Evolutionary conservation across 2,888 invertebrate genomes (phyloP).

Genomic region (Strigamia transsilvanica): DNA sequence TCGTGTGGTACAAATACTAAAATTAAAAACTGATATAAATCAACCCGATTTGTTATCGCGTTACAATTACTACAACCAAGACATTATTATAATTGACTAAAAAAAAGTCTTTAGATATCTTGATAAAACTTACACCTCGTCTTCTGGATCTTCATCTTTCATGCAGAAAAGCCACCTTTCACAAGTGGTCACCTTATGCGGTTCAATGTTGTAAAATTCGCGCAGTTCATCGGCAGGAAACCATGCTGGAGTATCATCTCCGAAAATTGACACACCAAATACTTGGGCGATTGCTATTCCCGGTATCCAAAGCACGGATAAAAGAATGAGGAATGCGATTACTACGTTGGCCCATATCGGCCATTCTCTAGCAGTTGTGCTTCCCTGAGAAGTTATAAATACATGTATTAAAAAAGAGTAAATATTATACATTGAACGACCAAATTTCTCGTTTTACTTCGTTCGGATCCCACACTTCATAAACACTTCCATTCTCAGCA

Average conservation of each 20-base stretch:
- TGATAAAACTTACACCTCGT: constrained; percentile 40
- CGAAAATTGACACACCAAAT: constrained; percentile 80
- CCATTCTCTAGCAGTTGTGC: constrained; percentile 82
- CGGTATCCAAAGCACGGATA: constrained; percentile 89
- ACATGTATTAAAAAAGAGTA: neutral
- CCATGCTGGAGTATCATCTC: constrained; percentile 91
- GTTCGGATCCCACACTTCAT: constrained; percentile 76
- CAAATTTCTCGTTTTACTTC: constrained; percentile 55
- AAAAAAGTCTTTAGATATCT: neutral
- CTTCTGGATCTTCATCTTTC: constrained; percentile 51
- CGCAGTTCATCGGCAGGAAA: constrained; percentile 87
- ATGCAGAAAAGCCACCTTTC: constrained; percentile 56
- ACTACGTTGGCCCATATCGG: constrained; percentile 83
- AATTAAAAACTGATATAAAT: neutral
- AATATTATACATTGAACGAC: neutral
- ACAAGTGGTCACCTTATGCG: constrained; percentile 75
- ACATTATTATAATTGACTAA: constrained; percentile 1
- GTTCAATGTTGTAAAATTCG: constrained; percentile 88
- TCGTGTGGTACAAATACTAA: neutral
- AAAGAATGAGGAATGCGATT: constrained; percentile 76
- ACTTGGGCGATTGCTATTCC: constrained; percentile 80
- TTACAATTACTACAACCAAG: constrained; percentile 13
- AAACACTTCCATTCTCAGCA: constrained; percentile 80
- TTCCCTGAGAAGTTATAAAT: constrained; percentile 68
- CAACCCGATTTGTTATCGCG: constrained; percentile 15